phyloP scores from a whole-genome alignment of 2,113 vertebrate species.

The Carassius gibelio region DNA sequence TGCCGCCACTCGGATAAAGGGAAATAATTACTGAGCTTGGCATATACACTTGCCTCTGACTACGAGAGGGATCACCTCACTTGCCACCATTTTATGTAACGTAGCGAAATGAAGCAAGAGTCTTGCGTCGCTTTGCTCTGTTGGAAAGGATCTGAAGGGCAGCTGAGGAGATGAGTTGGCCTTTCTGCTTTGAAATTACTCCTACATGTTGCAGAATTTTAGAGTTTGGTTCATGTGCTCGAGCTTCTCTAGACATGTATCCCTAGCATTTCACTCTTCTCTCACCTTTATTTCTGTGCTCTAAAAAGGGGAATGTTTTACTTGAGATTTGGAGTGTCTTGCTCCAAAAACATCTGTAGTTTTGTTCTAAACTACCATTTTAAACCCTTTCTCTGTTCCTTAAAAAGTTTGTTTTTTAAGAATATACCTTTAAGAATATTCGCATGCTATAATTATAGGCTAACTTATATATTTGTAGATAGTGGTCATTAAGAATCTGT shows the following conservation, averaged over 20 bases:
- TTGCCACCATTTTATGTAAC: conserved; percentile 37
- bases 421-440: no score
- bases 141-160: not conserved
- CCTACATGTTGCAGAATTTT: not conserved
- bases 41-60: conserved; percentile 47
- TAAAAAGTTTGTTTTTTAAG: no score
- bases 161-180: not conserved
- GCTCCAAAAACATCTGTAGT: not conserved
- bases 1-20: conserved; percentile 51
- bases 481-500: no score
- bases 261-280: not conserved
- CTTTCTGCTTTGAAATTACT: conserved; percentile 24
- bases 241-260: conserved; percentile 1
- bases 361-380: not conserved
- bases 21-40: conserved; percentile 56
- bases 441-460: no score
- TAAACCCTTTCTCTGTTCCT: no score
- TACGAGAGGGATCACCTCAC: conserved; percentile 33
- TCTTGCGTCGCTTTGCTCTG: not conserved
- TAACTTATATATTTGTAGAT: no score
- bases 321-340: not conserved
- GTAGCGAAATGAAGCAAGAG: not conserved
- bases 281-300: not conserved
- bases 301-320: not conserved
- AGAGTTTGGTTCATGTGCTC: not conserved